These are phyloP conservation scores for Anser brachyrhynchus DNA, from an alignment of 2,113 vertebrate genomes.

Conservation along the genomic window DNA sequence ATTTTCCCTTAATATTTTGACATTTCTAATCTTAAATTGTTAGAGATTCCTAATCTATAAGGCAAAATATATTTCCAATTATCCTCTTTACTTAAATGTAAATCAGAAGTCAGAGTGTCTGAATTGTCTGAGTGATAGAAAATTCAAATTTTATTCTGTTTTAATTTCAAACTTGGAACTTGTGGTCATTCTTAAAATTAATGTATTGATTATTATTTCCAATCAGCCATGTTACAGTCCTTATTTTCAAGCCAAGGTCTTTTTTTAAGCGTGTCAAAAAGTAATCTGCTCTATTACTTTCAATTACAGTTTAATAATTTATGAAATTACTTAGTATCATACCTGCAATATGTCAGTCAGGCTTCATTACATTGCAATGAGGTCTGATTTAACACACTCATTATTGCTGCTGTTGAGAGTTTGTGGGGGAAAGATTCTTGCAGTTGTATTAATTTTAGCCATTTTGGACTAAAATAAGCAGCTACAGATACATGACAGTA, in stretches of 20 bases:
- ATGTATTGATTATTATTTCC: slow-evolving; percentile 59
- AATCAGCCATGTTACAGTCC: slow-evolving; percentile 46
- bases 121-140: neutral
- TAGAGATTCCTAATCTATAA: neutral
- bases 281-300: slow-evolving; percentile 76
- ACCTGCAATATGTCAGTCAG: slow-evolving; percentile 79
- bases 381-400: slow-evolving; percentile 78
- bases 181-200: slow-evolving; percentile 18
- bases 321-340: slow-evolving; percentile 79
- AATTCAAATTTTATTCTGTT: neutral
- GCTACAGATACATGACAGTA: slow-evolving; percentile 26
- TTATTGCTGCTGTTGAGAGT: slow-evolving; percentile 74
- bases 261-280: slow-evolving; percentile 58
- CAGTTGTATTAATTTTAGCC: slow-evolving; percentile 58
- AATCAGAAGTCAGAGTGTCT: slow-evolving; percentile 18
- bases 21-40: neutral
- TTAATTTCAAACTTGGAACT: slow-evolving; percentile 30
- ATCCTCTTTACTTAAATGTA: neutral
- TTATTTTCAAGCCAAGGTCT: slow-evolving; percentile 65
- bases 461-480: slow-evolving; percentile 71
- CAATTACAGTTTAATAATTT: slow-evolving; percentile 81
- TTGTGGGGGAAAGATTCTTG: slow-evolving; percentile 69
- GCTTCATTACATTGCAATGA: slow-evolving; percentile 80
- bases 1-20: neutral
- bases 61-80: neutral